Conservation (phyloP, 2,888 invertebrate genomes). For the Liopterus haemorrhoidalis region DNA sequence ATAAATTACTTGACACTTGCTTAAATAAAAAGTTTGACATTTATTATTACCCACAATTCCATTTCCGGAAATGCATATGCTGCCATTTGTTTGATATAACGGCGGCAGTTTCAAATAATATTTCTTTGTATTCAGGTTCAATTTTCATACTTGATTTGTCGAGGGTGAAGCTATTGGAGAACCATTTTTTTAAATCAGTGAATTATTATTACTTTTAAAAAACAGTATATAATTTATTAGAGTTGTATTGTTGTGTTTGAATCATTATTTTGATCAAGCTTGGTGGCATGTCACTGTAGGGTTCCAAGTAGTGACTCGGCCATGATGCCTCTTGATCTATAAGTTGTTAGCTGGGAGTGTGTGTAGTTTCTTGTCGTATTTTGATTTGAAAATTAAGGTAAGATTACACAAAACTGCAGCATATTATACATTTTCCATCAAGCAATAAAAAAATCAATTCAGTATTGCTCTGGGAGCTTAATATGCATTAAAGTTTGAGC, state of each 20-base stretch:
- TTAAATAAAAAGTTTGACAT: not conserved
- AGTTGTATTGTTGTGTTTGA: too few species aligned
- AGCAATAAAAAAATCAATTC: too few species aligned
- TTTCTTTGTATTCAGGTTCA: too few species aligned
- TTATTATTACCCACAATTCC: not conserved
- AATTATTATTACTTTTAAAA: too few species aligned
- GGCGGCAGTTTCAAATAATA: conserved; percentile 22
- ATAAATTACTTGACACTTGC: not conserved
- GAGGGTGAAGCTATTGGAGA: not conserved
- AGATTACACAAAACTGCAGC: too few species aligned
- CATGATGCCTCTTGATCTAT: conserved; percentile 44
- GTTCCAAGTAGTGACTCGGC: conserved; percentile 20
- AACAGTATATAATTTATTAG: too few species aligned
- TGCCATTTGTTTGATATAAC: conserved; percentile 12
- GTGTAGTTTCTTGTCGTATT: conserved; percentile 42
- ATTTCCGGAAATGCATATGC: conserved; percentile 4
- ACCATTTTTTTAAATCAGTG: not conserved
- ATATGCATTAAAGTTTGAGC: too few species aligned
- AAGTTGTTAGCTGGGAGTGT: conserved; percentile 43
- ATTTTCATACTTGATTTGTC: not conserved
- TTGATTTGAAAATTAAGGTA: too few species aligned
- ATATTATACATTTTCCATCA: too few species aligned
- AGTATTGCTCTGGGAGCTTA: too few species aligned
- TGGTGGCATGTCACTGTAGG: conserved; percentile 21
- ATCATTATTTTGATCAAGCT: too few species aligned